Evolutionary conservation across 2,797 vertebrate genomes (phyloP).

Genomic region (Anguilla marmorata): DNA sequence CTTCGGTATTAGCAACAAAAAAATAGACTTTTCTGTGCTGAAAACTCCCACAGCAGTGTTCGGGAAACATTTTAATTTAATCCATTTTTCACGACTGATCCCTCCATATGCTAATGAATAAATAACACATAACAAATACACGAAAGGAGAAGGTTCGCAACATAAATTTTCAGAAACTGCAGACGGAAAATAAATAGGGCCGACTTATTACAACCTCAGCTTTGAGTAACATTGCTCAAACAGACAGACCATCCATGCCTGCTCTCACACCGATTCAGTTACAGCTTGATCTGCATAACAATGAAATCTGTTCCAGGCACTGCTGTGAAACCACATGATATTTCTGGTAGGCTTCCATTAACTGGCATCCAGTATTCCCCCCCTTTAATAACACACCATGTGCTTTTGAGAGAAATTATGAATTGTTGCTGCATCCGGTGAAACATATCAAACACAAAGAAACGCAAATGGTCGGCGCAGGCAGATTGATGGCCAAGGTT

Average conservation of each 20-base stretch:
- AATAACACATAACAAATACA: conserved; percentile 32
- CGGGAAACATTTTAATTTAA: conserved; percentile 39
- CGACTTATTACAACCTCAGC: conserved; percentile 30
- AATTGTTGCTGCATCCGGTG: background rate
- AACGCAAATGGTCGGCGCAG: background rate
- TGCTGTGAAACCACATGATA: background rate
- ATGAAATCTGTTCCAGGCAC: conserved; percentile 2
- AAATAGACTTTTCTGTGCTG: conserved; percentile 33
- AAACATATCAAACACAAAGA: background rate
- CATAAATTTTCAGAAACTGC: conserved; percentile 36
- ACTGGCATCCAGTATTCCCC: background rate
- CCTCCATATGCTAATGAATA: conserved; percentile 50
- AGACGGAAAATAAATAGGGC: conserved; percentile 46
- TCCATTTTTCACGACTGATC: conserved; percentile 37
- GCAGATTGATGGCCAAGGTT: background rate
- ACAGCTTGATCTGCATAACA: conserved; percentile 15
- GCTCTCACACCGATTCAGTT: background rate
- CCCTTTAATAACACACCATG: background rate
- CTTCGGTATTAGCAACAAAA: conserved; percentile 50
- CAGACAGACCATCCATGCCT: background rate
- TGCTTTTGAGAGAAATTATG: background rate
- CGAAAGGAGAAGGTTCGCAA: conserved; percentile 38
- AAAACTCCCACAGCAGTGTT: conserved; percentile 45
- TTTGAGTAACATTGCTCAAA: background rate
- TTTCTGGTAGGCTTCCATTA: background rate